Conservation (phyloP, 2,888 invertebrate species). For the Ornithoptera alexandrae region DNA sequence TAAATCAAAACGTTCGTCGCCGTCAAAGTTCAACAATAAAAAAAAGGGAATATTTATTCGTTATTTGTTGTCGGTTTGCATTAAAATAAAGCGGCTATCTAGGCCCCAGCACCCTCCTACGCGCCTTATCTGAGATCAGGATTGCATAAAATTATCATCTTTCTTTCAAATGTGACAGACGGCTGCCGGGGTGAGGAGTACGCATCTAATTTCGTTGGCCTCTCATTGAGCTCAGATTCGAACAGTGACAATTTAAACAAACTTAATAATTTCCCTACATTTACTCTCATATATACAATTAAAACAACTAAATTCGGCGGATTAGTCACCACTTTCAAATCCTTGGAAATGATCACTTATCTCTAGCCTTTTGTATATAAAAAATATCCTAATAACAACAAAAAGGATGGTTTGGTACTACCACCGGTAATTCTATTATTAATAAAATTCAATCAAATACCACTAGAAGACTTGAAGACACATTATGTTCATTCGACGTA, state of each 20-base stretch:
- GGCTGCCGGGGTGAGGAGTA: slow-evolving; percentile 52
- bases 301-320: no score
- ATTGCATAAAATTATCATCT: slow-evolving; percentile 76
- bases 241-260: slow-evolving; percentile 6
- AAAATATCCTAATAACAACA: no score
- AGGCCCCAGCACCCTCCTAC: slow-evolving; percentile 68
- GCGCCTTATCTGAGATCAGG: slow-evolving; percentile 73
- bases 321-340: no score
- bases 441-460: no score
- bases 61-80: slow-evolving; percentile 79
- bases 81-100: slow-evolving; percentile 77
- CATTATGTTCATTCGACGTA: no score
- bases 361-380: no score
- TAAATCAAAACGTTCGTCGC: slow-evolving; percentile 72
- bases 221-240: slow-evolving; percentile 11
- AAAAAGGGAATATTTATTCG: slow-evolving; percentile 74
- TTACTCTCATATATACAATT: no score
- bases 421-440: no score
- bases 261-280: neutral
- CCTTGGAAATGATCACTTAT: no score
- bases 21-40: slow-evolving; percentile 71
- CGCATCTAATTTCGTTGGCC: slow-evolving; percentile 64
- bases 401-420: no score
- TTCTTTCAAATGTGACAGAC: slow-evolving; percentile 65
- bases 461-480: no score